Evolutionary conservation across 1,140 invertebrate species (phyloP).

Genomic region (Macrobrachium nipponense): DNA sequence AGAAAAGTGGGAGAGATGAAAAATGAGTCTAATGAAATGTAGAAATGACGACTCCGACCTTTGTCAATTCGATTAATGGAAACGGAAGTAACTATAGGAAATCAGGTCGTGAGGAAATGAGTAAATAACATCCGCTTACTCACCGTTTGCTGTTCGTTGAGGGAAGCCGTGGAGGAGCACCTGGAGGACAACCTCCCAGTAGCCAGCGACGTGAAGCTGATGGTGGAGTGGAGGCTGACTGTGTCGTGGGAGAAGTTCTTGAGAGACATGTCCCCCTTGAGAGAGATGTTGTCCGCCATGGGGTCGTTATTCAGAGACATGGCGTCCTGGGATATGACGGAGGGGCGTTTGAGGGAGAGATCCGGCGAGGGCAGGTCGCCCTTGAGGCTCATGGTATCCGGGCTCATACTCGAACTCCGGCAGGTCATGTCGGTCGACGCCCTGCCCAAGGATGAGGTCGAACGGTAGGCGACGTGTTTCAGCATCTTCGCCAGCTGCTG

Average conservation of each 20-base stretch:
- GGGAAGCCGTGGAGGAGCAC: constrained; percentile 75
- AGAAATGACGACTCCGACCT: too few species aligned
- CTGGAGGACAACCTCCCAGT: constrained; percentile 73
- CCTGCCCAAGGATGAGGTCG: constrained; percentile 67
- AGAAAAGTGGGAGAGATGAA: too few species aligned
- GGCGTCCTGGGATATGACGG: neutral
- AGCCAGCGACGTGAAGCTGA: constrained; percentile 76
- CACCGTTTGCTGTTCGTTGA: constrained; percentile 70
- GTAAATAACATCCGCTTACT: neutral
- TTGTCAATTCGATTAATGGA: too few species aligned
- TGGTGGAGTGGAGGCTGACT: constrained; percentile 81
- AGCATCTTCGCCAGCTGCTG: constrained; percentile 74
- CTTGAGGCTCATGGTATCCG: constrained; percentile 69
- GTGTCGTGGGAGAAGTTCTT: constrained; percentile 75
- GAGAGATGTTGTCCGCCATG: constrained; percentile 28
- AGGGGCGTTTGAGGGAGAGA: neutral
- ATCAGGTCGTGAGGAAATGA: neutral
- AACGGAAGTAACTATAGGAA: neutral
- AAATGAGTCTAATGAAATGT: too few species aligned
- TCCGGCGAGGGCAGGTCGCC: constrained; percentile 3
- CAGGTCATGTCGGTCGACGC: constrained; percentile 37
- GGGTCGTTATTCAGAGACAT: constrained; percentile 24
- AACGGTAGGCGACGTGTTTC: constrained; percentile 89
- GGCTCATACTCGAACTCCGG: constrained; percentile 56
- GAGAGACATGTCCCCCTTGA: constrained; percentile 1